Percentiles rank a stretch among this genome's conserved stretches.
These are phyloP conservation scores for Cepphus grylle DNA, from an alignment of 2,113 vertebrate genomes.

Conservation along the genomic window DNA sequence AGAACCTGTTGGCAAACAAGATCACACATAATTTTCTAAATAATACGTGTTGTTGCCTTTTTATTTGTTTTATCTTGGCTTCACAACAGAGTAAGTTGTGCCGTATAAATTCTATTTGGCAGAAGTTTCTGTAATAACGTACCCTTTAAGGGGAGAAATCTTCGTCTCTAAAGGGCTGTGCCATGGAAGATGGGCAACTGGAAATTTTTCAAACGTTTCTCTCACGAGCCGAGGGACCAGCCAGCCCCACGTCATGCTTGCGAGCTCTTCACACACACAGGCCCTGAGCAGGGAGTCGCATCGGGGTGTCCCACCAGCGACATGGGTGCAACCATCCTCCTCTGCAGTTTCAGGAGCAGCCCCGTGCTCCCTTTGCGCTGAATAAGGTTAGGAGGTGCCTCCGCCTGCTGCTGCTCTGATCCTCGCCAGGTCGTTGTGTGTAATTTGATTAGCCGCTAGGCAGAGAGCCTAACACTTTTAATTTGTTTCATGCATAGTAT, in stretches of 20 bases:
- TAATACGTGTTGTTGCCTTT: background rate
- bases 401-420: background rate
- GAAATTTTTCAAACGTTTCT: background rate
- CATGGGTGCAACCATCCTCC: background rate
- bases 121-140: background rate
- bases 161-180: background rate
- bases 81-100: background rate
- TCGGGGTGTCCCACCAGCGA: background rate
- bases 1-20: background rate
- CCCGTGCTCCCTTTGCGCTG: background rate
- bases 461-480: background rate
- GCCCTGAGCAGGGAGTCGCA: too few relatives aligned
- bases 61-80: background rate
- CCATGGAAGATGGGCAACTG: background rate
- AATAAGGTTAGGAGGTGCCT: background rate
- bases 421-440: rapidly evolving
- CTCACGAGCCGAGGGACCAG: rapidly evolving
- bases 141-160: background rate
- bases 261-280: background rate
- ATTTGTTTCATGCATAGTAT: background rate
- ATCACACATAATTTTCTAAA: background rate
- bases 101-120: background rate
- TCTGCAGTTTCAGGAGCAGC: background rate
- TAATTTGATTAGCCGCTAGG: background rate
- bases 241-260: background rate